Base-by-base conservation (phyloP, 1,140 invertebrate genomes). In the Magallana ariakensis region DNA sequence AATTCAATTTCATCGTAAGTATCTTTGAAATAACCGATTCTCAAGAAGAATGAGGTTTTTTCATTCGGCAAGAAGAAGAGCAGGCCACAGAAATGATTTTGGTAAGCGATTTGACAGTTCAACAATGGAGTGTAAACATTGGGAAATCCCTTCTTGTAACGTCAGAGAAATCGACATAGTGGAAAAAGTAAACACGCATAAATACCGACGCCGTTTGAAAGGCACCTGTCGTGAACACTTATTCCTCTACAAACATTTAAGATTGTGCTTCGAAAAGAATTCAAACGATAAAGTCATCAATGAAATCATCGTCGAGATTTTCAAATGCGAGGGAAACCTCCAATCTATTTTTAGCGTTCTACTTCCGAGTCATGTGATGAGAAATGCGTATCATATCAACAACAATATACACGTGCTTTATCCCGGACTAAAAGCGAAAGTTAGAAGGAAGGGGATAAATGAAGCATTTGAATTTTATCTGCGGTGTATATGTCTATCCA, bases 311-410 rank as follows among this genome's bases (percentile, higher is more conserved):
- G 62, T 60, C 19, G 90, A 91, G 88, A 89, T 91, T 46, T 90
- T 57, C 66, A 83, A 87, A 53, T 91, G 90, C 56, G 90, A 91
- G 82, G 87, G 89, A 19, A 88, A 85, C 33, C 88, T 91, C n/a
- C 81, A 90, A 58, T 58, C 90, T 90, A 91, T 91, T 87, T 91
- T 91, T 91, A 90, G 90, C 87, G 89, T 90, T 80, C 80, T 91
- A 22, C 85, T 85, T 81, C 84, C 85, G 15, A 66, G 81, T 86
- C 82, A 89, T 53, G 88, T 89, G 85, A 87, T 85, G 13, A 84
- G 84, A 58, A 54, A 62, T 19, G 16, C 54, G 53, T 80, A 53
- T 80, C 19, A 55, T 55, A 75, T 88, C 55, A 90, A 88, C 46
- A 87, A 57, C 16, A 82, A 89, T 62, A 83, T 85, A 19, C 85